Conservation (phyloP, 2,797 vertebrate species). For the Rhynchotus rufescens region DNA sequence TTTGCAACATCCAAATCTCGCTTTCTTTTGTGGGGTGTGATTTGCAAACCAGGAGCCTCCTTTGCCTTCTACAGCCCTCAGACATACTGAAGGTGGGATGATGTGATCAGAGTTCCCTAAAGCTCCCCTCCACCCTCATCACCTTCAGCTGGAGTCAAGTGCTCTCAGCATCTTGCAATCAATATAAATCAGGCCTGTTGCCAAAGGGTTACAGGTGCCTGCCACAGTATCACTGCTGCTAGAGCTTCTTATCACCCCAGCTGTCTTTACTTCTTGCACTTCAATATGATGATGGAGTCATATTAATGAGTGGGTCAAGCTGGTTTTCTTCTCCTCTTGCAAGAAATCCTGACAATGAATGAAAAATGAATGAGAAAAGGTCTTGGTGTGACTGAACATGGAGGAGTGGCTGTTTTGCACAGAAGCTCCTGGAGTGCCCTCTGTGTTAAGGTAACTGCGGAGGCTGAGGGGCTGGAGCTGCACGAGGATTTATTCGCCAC, state of each 20-base stretch:
- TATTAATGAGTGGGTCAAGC: accelerated
- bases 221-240: background rate
- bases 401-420: background rate
- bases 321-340: background rate
- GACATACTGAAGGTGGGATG: background rate
- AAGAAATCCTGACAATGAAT: background rate
- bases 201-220: background rate
- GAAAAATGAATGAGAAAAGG: too few species aligned
- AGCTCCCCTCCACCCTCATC: background rate
- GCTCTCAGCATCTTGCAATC: background rate
- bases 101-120: background rate
- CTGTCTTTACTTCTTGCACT: background rate
- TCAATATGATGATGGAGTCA: background rate
- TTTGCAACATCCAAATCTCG: background rate
- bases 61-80: accelerated
- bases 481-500: background rate
- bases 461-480: background rate
- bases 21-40: background rate
- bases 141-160: background rate
- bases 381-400: background rate
- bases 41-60: background rate
- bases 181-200: background rate
- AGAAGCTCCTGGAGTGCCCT: background rate
- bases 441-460: accelerated
- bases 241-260: background rate